Evolutionary conservation across 2,113 vertebrate genomes (phyloP).

Genomic region (Sander vitreus): DNA sequence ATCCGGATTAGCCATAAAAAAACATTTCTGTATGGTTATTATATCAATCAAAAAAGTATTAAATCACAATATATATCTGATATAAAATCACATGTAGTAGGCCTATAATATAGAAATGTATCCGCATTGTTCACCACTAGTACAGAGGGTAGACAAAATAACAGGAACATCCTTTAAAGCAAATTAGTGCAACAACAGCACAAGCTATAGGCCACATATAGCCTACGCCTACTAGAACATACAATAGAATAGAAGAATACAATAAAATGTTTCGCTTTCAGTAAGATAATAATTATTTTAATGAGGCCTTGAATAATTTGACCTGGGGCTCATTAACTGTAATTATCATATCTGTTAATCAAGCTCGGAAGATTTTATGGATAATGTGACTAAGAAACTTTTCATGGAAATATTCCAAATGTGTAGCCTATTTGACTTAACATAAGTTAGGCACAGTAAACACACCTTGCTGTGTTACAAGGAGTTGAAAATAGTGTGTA

Average conservation of each 20-base stretch:
- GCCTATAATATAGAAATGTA: too few relatives aligned
- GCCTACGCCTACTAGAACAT: too few relatives aligned
- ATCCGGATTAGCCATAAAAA: neutral
- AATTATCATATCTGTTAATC: neutral
- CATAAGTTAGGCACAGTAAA: neutral
- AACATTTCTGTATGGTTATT: neutral
- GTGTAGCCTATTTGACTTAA: neutral
- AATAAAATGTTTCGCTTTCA: neutral
- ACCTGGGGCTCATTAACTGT: conserved; percentile 8
- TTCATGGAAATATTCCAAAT: neutral
- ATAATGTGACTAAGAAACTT: neutral
- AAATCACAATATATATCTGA: neutral
- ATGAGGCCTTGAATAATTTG: neutral
- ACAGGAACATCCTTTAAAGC: neutral
- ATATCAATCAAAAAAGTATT: neutral
- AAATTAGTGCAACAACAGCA: neutral
- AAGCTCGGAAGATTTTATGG: neutral
- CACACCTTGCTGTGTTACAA: neutral
- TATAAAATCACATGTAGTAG: too few relatives aligned
- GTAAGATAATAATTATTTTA: neutral
- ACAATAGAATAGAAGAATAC: too few relatives aligned
- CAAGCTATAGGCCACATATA: neutral
- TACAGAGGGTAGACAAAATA: too few relatives aligned
- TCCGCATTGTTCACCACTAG: too few relatives aligned
- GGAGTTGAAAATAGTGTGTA: too few relatives aligned